These are phyloP conservation scores for Stegophylla sp. DNA, from an alignment of 2,888 invertebrate genomes.

Conservation along the genomic window DNA sequence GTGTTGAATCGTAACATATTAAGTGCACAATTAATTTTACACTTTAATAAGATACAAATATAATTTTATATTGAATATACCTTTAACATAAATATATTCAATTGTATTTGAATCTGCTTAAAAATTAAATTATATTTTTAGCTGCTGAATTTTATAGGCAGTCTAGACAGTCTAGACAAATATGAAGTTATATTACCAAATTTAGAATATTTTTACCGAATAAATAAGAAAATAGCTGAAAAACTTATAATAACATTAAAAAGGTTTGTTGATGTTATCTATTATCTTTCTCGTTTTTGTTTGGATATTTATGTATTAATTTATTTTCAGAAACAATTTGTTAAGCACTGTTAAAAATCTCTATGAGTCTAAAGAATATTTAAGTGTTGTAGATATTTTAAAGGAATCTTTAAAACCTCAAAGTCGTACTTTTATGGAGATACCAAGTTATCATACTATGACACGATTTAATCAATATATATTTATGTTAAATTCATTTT, in stretches of 20 bases:
- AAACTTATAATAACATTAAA: constrained; percentile 68
- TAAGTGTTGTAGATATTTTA: constrained; percentile 73
- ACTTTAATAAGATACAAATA: background rate
- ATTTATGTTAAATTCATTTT: constrained; percentile 73
- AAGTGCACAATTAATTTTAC: too few species aligned
- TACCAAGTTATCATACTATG: constrained; percentile 59
- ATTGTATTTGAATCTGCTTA: background rate
- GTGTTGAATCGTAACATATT: too few species aligned
- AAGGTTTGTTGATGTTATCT: constrained; percentile 64
- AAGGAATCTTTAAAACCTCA: constrained; percentile 71
- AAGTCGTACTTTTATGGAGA: constrained; percentile 38
- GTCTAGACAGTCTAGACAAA: constrained; percentile 59
- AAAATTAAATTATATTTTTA: constrained; percentile 44
- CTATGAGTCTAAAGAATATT: constrained; percentile 72
- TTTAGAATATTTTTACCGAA: constrained; percentile 67
- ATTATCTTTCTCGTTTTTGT: constrained; percentile 63
- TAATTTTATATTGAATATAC: background rate
- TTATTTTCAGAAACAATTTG: constrained; percentile 61
- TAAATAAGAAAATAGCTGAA: constrained; percentile 66
- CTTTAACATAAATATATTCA: too few species aligned
- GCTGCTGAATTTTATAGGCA: constrained; percentile 60
- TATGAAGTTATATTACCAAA: constrained; percentile 66
- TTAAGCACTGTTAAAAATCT: constrained; percentile 73
- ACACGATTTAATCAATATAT: constrained; percentile 65
- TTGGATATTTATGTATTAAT: constrained; percentile 21